Percentiles rank a stretch among this genome's conserved stretches.
Evolutionary conservation across 2,113 vertebrate species (phyloP).

Genomic region (Thryonomys swinderianus): DNA sequence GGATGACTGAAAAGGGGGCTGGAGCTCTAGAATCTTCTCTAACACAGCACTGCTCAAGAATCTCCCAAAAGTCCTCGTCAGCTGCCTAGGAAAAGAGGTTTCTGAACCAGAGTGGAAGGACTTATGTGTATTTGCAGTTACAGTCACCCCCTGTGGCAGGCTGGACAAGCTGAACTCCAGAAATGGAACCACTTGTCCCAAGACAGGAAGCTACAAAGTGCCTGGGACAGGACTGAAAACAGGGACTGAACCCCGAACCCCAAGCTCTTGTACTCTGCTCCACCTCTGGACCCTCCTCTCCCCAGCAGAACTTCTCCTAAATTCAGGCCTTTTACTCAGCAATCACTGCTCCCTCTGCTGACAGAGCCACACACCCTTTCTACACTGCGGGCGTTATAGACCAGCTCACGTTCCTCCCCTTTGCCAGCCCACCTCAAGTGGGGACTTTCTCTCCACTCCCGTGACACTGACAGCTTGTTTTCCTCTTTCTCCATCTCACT

Average conservation of each 20-base stretch:
- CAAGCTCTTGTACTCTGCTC: background rate
- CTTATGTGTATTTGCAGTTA: background rate
- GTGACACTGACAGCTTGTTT: background rate
- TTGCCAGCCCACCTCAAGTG: background rate
- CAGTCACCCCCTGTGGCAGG: background rate
- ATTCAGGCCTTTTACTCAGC: background rate
- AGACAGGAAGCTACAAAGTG: background rate
- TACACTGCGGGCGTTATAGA: background rate
- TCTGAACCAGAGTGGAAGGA: background rate
- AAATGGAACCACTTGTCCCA: background rate
- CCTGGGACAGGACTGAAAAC: background rate
- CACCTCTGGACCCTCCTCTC: background rate
- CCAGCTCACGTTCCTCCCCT: background rate
- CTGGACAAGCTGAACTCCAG: background rate
- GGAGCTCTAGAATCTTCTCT: background rate
- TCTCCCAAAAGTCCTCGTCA: background rate
- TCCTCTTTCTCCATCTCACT: background rate
- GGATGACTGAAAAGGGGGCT: background rate
- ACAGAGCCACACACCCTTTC: background rate
- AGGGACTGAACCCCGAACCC: background rate
- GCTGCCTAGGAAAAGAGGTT: background rate
- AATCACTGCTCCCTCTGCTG: background rate
- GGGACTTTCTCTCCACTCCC: rapidly evolving
- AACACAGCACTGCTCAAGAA: background rate
- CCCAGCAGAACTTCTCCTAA: background rate